phyloP scores from a whole-genome alignment of 2,888 invertebrate genomes.

The Heliconius ismenius region DNA sequence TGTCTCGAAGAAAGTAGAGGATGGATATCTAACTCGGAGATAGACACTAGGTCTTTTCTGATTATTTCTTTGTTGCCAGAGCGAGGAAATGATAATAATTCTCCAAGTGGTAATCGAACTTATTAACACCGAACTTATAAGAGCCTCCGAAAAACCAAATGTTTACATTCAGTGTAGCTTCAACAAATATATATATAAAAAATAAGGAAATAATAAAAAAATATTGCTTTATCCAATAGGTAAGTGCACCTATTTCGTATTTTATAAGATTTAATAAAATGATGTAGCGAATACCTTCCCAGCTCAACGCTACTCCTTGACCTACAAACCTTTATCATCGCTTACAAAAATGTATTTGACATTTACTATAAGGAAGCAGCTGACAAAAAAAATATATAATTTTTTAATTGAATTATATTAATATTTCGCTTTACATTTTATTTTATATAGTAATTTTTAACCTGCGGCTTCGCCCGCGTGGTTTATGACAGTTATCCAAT shows the following conservation, averaged over 20 bases:
- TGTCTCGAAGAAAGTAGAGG: too few species aligned
- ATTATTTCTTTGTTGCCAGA: too few species aligned
- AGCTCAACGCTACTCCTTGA: conserved; percentile 4
- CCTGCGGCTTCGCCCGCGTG: too few species aligned
- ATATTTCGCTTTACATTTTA: neutral
- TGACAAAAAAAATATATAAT: neutral
- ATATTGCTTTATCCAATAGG: neutral
- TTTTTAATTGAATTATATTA: neutral
- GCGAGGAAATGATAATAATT: too few species aligned
- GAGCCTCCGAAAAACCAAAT: too few species aligned
- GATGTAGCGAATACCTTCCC: neutral
- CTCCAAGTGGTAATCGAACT: too few species aligned
- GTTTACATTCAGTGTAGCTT: too few species aligned
- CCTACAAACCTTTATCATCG: conserved; percentile 21
- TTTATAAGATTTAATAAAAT: conserved; percentile 14
- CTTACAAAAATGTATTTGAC: neutral
- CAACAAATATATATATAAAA: too few species aligned
- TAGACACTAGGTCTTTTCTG: too few species aligned
- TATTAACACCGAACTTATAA: too few species aligned
- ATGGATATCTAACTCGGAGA: too few species aligned
- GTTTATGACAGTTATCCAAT: too few species aligned
- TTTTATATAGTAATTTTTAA: neutral
- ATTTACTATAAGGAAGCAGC: neutral
- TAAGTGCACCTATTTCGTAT: neutral
- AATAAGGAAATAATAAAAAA: neutral